Evolutionary conservation across 2,797 vertebrate genomes (phyloP).

Genomic region (Eulemur mongoz): DNA sequence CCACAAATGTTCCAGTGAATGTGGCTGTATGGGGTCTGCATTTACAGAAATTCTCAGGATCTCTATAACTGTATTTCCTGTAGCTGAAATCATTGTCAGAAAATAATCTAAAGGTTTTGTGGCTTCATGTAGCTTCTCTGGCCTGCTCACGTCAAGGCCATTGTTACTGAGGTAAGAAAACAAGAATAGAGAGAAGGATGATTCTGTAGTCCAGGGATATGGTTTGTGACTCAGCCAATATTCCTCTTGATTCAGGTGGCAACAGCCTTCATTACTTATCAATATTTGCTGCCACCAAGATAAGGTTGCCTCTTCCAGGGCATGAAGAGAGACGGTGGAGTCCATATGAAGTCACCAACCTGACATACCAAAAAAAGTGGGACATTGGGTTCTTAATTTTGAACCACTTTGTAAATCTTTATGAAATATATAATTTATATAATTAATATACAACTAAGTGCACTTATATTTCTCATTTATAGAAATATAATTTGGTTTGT

Average conservation of each 20-base stretch:
- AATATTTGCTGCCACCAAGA: not conserved
- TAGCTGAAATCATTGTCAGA: not conserved
- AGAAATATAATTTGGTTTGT: too few relatives aligned
- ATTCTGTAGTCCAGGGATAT: not conserved
- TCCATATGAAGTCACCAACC: not conserved
- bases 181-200: not conserved
- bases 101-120: not conserved
- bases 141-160: not conserved
- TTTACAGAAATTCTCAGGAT: not conserved
- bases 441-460: not conserved
- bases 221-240: not conserved
- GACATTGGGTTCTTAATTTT: not conserved
- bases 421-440: not conserved
- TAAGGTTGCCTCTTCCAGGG: not conserved
- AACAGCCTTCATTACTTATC: not conserved
- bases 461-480: not conserved
- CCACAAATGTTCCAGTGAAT: not conserved
- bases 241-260: not conserved
- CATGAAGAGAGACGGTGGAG: not conserved
- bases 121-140: not conserved
- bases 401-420: not conserved
- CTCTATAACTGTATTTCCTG: not conserved
- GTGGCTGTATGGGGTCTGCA: not conserved
- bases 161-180: not conserved
- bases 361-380: not conserved